phyloP scores from a whole-genome alignment of 2,888 invertebrate species.

The Microplitis deprimator region DNA sequence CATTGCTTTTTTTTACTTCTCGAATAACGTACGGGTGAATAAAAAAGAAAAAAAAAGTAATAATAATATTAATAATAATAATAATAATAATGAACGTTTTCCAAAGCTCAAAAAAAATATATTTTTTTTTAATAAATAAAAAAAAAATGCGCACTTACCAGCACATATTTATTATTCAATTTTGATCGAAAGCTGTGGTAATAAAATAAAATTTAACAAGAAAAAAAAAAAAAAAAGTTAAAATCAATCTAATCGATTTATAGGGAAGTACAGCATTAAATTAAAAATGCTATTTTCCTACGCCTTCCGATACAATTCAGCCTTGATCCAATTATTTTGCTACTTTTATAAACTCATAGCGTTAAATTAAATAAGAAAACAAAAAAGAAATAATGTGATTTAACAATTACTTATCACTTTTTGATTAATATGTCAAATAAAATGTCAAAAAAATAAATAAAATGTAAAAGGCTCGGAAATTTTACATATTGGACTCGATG shows the following conservation, averaged over 20 bases:
- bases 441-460: background rate
- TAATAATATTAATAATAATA: no score
- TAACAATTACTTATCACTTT: constrained; percentile 2
- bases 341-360: constrained; percentile 66
- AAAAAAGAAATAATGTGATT: constrained; percentile 8
- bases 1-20: constrained; percentile 17
- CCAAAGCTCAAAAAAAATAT: constrained; percentile 42
- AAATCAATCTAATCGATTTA: constrained; percentile 31
- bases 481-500: constrained; percentile 20
- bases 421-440: constrained; percentile 4
- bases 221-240: constrained; percentile 3
- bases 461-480: background rate
- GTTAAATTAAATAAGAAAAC: constrained; percentile 46
- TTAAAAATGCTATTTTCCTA: constrained; percentile 47
- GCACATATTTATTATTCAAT: constrained; percentile 42
- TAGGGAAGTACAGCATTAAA: constrained; percentile 25
- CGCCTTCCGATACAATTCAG: constrained; percentile 62
- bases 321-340: constrained; percentile 70
- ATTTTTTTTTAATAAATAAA: background rate
- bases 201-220: constrained; percentile 26
- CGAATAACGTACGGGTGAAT: constrained; percentile 17
- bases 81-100: constrained; percentile 1
- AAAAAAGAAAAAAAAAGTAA: background rate
- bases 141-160: constrained; percentile 27
- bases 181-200: constrained; percentile 40